Evolutionary conservation across 2,797 vertebrate genomes (phyloP).

Genomic region (Scarus forsteni): DNA sequence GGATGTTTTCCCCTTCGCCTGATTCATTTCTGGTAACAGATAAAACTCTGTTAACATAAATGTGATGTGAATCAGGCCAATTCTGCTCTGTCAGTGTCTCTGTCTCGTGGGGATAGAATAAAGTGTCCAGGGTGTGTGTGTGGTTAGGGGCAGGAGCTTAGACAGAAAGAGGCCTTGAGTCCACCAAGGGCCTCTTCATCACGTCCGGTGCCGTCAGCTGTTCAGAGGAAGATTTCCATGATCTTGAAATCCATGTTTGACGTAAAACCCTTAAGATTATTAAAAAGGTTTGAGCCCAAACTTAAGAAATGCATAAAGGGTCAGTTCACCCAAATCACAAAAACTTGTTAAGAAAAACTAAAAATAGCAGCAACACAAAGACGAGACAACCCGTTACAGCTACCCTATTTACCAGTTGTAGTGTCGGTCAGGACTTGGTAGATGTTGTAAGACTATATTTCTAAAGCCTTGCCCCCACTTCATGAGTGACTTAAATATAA

Average conservation of each 20-base stretch:
- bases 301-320: not conserved
- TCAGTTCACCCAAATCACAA: slow-evolving; percentile 20
- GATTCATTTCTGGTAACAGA: not conserved
- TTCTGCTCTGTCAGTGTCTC: slow-evolving; percentile 66
- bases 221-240: slow-evolving; percentile 13
- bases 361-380: too few relatives aligned
- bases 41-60: slow-evolving; percentile 6
- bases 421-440: too few relatives aligned
- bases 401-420: too few relatives aligned
- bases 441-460: too few relatives aligned
- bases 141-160: slow-evolving; percentile 47
- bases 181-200: slow-evolving; percentile 57
- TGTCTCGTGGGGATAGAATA: slow-evolving; percentile 36
- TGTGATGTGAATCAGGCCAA: slow-evolving; percentile 31
- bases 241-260: not conserved
- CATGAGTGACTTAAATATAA: too few relatives aligned
- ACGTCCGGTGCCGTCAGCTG: slow-evolving; percentile 33
- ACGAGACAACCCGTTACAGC: too few relatives aligned
- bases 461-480: too few relatives aligned
- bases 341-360: not conserved
- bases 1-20: too few relatives aligned
- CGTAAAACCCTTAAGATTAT: not conserved
- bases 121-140: slow-evolving; percentile 56
- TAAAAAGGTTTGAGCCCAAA: not conserved
- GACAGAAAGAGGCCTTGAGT: slow-evolving; percentile 50